Conservation (phyloP, 2,888 invertebrate species). For the Sialis fuliginosa region DNA sequence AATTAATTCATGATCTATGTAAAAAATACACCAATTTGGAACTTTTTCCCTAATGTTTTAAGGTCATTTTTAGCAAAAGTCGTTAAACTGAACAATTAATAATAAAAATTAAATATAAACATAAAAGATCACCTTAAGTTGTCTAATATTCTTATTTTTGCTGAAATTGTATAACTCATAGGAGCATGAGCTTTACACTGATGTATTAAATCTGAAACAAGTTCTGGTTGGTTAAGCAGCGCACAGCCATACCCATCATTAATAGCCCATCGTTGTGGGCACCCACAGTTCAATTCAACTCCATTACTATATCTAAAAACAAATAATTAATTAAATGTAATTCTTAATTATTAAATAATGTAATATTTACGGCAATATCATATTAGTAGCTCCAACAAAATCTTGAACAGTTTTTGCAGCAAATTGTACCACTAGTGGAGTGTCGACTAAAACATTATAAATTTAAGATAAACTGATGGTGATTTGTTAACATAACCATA, state of each 20-base stretch:
- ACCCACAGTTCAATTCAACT: conserved; percentile 93
- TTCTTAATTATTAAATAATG: not conserved
- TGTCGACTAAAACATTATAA: conserved; percentile 36
- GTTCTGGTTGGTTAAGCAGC: conserved; percentile 64
- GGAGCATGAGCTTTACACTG: conserved; percentile 56
- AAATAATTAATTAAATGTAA: not conserved
- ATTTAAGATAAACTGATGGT: conserved; percentile 1
- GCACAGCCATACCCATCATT: conserved; percentile 79
- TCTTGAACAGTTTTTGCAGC: conserved; percentile 73
- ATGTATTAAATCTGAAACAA: conserved; percentile 62
- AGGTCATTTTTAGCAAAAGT: too few species aligned
- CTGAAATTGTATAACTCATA: conserved; percentile 67
- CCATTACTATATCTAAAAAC: conserved; percentile 60
- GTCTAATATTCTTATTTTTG: conserved; percentile 73
- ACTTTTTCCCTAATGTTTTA: too few species aligned
- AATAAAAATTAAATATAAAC: too few species aligned
- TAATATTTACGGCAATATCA: conserved; percentile 52
- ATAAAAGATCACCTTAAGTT: conserved; percentile 37
- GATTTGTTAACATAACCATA: not conserved
- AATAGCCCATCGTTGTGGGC: conserved; percentile 92
- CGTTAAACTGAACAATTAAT: too few species aligned
- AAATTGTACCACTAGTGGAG: conserved; percentile 85
- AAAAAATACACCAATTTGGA: too few species aligned
- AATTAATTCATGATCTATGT: too few species aligned
- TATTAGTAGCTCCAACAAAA: conserved; percentile 68